These are phyloP conservation scores for Phanerotoma sp. DNA, from an alignment of 2,888 invertebrate genomes.

Conservation along the genomic window DNA sequence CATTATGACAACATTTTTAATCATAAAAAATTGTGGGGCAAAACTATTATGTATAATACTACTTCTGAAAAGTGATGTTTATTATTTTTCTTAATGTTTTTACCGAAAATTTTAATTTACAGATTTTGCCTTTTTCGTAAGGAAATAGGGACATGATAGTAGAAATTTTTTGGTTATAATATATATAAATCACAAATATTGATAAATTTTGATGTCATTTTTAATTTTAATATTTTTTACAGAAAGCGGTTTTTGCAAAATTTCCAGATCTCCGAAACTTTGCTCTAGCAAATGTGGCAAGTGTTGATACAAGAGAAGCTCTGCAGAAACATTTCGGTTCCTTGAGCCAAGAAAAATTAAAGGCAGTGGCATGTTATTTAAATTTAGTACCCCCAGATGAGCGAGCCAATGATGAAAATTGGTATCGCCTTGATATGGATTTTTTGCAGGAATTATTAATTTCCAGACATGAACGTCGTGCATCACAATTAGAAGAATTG, in stretches of 20 bases:
- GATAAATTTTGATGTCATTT: slow-evolving; percentile 4
- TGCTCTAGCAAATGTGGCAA: slow-evolving; percentile 90
- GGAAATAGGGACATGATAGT: too few species aligned
- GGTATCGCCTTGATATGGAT: slow-evolving; percentile 77
- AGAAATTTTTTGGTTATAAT: too few species aligned
- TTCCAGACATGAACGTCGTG: slow-evolving; percentile 82
- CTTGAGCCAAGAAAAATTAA: slow-evolving; percentile 74
- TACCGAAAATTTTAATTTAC: too few species aligned
- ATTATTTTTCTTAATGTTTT: too few species aligned
- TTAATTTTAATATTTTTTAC: slow-evolving; percentile 43
- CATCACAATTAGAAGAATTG: slow-evolving; percentile 90
- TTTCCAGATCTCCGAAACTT: slow-evolving; percentile 85
- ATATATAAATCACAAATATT: slow-evolving; percentile 8
- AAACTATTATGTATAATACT: too few species aligned
- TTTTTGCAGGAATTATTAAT: slow-evolving; percentile 85
- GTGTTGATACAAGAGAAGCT: slow-evolving; percentile 86
- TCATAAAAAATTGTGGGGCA: too few species aligned
- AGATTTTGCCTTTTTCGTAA: too few species aligned
- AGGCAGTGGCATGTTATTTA: slow-evolving; percentile 83
- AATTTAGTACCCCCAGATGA: slow-evolving; percentile 80
- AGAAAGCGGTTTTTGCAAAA: slow-evolving; percentile 92
- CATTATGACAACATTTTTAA: too few species aligned
- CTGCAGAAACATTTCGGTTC: slow-evolving; percentile 83
- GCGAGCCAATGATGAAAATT: slow-evolving; percentile 68
- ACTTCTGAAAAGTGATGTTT: too few species aligned